Evolutionary conservation across 2,113 vertebrate species (phyloP).

Genomic region (Rana temporaria): DNA sequence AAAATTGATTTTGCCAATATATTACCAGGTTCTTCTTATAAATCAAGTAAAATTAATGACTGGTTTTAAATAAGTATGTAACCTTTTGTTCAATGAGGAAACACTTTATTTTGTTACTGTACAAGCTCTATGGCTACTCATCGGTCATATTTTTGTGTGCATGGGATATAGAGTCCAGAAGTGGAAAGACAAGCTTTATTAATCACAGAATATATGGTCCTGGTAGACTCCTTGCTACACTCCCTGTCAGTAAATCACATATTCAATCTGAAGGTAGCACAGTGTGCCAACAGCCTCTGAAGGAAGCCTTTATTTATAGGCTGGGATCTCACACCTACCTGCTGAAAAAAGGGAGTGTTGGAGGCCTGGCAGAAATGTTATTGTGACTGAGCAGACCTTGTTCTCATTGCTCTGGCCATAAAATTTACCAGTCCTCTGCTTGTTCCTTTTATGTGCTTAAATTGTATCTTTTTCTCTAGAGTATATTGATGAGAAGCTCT

Average conservation of each 20-base stretch:
- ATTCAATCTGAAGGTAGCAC: conserved; percentile 40
- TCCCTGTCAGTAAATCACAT: conserved; percentile 52
- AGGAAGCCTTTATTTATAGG: conserved; percentile 52
- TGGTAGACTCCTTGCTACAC: conserved; percentile 39
- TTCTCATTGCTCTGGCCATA: conserved; percentile 26
- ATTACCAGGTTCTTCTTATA: not conserved
- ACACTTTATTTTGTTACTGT: conserved; percentile 2
- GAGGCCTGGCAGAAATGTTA: conserved; percentile 34
- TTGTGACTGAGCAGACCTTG: conserved; percentile 42
- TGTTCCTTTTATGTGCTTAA: conserved; percentile 36
- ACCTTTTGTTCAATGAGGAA: not conserved
- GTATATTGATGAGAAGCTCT: not conserved
- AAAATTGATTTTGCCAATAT: not conserved
- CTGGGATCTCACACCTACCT: conserved; percentile 15
- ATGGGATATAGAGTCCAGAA: conserved; percentile 2
- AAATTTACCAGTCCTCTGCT: conserved; percentile 36
- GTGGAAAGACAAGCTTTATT: conserved; percentile 29
- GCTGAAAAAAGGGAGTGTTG: conserved; percentile 39
- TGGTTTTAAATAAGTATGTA: not conserved
- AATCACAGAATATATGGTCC: conserved; percentile 51
- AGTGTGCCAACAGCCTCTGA: conserved; percentile 8
- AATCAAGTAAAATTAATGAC: not conserved
- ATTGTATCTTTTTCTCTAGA: conserved; percentile 13
- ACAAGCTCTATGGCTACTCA: not conserved
- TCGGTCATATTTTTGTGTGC: conserved; percentile 11